Evolutionary conservation across 2,888 invertebrate species (phyloP), one percentile per base, ranked within the genome.

Genomic region (Drosophila borealis): DNA sequence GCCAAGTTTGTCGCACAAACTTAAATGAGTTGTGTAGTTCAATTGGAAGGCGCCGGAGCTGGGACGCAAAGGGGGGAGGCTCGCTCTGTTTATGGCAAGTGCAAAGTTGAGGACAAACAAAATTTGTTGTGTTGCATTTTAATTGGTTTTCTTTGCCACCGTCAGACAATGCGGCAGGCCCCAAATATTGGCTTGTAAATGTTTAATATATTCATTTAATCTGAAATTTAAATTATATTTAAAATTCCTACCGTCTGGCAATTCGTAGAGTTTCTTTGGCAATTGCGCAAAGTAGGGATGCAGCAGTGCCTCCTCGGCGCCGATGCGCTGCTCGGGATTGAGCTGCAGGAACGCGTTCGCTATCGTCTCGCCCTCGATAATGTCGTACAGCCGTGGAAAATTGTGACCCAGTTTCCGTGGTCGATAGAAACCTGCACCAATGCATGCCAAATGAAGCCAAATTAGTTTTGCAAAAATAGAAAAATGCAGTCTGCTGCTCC

Each of bases 211-310:
- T 69, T 72, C 8, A 55, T 69, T 72, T 10, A 55, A 70, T 81
- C 73, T 67, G 57, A 37, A 59, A 48, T 6, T 13, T 39, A n/a
- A 3, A n/a, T 13, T 39, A 1, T 3, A 39, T n/a, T n/a, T 17
- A 39, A 29, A 21, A 4, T 56, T 93, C 95, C 94, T 92, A 98
- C 98, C 97, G 92, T 98, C 98, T 83, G 98, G 97, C 93, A 99
- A 94, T 91, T 98, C 97, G 91, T 96, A 95, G 81, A 99, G 94
- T 93, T 97, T 96, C 91, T 95, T 95, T 90, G 99, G 98, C 92
- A 99, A 95, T 81, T 96, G 95, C 74, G 95, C 94, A 93, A 99
- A 99, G 93, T 98, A 99, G 66, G 95, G 94, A 93, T 99, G 98
- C 74, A 94, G 94, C 93, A 98, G 94, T 48, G 99, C 98, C 44